A percentile compares a stretch with the other conserved stretches of the same genome.
Evolutionary conservation across 2,113 vertebrate genomes (phyloP).

Genomic region (Anolis carolinensis): DNA sequence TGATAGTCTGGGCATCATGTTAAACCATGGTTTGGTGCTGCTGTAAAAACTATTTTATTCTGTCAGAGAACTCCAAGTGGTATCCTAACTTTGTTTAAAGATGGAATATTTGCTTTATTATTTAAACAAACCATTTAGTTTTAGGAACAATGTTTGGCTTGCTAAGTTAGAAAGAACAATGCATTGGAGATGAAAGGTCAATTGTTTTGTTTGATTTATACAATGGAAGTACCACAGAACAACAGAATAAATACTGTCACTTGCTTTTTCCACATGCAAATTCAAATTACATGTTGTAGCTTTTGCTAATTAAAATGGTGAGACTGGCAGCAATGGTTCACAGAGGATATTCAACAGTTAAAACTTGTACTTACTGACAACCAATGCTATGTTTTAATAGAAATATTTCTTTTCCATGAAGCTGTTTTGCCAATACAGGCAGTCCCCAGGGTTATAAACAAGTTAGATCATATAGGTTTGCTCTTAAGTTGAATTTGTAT

Average conservation of each 20-base stretch:
- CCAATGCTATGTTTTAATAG: background rate
- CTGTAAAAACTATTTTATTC: background rate
- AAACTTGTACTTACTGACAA: background rate
- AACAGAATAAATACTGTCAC: conserved; percentile 16
- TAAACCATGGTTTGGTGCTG: background rate
- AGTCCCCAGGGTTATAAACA: no score
- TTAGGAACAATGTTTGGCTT: background rate
- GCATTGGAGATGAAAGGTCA: background rate
- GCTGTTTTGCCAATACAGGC: background rate
- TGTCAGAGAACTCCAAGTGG: background rate
- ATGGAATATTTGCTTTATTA: background rate
- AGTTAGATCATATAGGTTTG: no score
- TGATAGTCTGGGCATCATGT: background rate
- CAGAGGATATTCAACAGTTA: background rate
- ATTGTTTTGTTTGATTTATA: background rate
- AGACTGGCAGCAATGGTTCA: background rate
- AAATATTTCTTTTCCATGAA: background rate
- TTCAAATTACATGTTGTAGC: background rate
- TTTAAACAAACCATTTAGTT: background rate
- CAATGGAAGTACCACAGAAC: background rate
- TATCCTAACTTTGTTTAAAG: conserved; percentile 4
- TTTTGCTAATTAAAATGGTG: background rate
- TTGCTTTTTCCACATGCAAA: background rate
- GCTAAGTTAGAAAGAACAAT: background rate
- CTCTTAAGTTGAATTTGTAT: no score